Percentiles rank a stretch among this genome's conserved stretches.
phyloP scores from a whole-genome alignment of 1,140 invertebrate species.

The Oncopodura yosiiana region DNA sequence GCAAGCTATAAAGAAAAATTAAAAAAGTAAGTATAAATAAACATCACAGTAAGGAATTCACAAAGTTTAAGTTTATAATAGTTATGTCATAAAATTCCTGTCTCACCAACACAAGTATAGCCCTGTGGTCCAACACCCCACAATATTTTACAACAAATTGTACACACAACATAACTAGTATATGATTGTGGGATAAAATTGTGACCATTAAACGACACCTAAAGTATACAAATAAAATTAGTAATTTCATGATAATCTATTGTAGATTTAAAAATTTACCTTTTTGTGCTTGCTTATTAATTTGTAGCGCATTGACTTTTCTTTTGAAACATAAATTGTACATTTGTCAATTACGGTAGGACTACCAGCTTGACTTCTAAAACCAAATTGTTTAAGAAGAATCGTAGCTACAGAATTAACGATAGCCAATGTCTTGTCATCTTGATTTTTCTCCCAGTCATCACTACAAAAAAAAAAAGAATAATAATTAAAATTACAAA shows the following conservation, averaged over 20 bases:
- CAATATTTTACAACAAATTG: constrained; percentile 82
- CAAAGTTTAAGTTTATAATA: neutral
- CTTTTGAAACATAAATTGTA: constrained; percentile 71
- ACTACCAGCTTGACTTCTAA: constrained; percentile 47
- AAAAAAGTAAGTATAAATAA: constrained; percentile 11
- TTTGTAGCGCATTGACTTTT: constrained; percentile 64
- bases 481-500: constrained; percentile 8
- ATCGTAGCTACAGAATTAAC: constrained; percentile 69
- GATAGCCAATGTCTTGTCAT: constrained; percentile 57
- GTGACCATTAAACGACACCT: constrained; percentile 70
- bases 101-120: constrained; percentile 74
- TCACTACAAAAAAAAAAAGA: constrained; percentile 43
- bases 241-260: neutral
- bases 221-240: constrained; percentile 16
- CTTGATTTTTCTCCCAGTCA: constrained; percentile 60
- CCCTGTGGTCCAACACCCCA: constrained; percentile 91
- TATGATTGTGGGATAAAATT: constrained; percentile 80
- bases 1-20: constrained; percentile 57
- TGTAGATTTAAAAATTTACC: constrained; percentile 38
- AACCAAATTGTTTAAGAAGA: constrained; percentile 58
- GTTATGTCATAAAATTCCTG: neutral
- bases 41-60: neutral
- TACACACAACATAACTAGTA: constrained; percentile 78
- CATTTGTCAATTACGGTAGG: constrained; percentile 51
- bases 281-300: constrained; percentile 63